phyloP scores from a whole-genome alignment of 2,797 vertebrate species.

The Pipistrellus pipistrellus region DNA sequence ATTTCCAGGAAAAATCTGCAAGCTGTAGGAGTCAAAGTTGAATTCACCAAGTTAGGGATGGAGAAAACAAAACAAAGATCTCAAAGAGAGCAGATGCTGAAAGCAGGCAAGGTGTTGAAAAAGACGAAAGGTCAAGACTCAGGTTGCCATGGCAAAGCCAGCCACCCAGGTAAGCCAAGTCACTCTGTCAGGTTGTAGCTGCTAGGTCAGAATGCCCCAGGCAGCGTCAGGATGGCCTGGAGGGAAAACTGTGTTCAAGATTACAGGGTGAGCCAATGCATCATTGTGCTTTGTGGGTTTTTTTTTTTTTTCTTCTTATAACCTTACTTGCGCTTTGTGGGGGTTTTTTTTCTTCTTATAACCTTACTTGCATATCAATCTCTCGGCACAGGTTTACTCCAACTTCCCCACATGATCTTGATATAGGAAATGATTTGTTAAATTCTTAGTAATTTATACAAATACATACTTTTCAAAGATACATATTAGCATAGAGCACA shows the following conservation, averaged over 20 bases:
- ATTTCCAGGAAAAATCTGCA: slow-evolving; percentile 64
- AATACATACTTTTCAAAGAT: slow-evolving; percentile 31
- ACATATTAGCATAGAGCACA: background rate
- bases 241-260: background rate
- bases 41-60: background rate
- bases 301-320: background rate
- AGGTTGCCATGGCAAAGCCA: slow-evolving; percentile 59
- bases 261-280: background rate
- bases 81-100: slow-evolving; percentile 36
- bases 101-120: slow-evolving; percentile 44
- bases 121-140: slow-evolving; percentile 58
- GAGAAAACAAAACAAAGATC: slow-evolving; percentile 53
- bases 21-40: background rate
- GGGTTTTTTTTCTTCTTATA: background rate
- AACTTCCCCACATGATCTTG: background rate
- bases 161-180: slow-evolving; percentile 43
- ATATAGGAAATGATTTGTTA: background rate
- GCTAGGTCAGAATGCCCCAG: background rate
- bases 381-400: slow-evolving; percentile 44
- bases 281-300: background rate
- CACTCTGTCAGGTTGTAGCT: background rate
- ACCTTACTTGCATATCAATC: background rate
- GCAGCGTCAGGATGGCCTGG: background rate
- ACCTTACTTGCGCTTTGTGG: background rate
- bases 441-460: background rate